A percentile compares a stretch with the other conserved stretches of the same genome.
Evolutionary conservation across 2,113 vertebrate genomes (phyloP).

Genomic region (Phoxinus phoxinus): DNA sequence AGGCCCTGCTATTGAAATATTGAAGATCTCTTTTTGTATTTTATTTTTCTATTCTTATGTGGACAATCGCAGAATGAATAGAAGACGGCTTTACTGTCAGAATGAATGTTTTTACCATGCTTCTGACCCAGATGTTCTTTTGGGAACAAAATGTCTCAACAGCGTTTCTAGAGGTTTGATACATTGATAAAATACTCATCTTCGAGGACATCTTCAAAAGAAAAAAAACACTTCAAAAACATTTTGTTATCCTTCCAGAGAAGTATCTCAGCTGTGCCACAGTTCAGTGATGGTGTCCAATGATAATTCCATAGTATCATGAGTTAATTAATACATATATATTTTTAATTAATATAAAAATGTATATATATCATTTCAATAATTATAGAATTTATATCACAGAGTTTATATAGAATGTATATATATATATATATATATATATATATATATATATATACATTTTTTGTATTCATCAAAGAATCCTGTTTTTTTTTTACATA

Average conservation of each 20-base stretch:
- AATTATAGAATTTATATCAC: too few relatives aligned
- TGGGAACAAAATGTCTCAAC: not conserved
- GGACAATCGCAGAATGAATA: not conserved
- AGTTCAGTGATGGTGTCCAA: not conserved
- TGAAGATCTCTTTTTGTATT: not conserved
- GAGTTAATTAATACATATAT: too few relatives aligned
- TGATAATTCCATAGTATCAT: too few relatives aligned
- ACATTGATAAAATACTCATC: not conserved
- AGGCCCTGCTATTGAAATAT: not conserved
- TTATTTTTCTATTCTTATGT: not conserved
- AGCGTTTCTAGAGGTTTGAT: not conserved
- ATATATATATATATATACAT: too few relatives aligned
- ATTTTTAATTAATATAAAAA: too few relatives aligned
- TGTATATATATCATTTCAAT: too few relatives aligned
- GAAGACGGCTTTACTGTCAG: not conserved
- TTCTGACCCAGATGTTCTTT: not conserved
- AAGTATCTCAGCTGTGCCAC: too few relatives aligned
- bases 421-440: too few relatives aligned
- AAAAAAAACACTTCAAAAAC: not conserved
- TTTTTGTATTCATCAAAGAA: too few relatives aligned
- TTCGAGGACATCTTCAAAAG: not conserved
- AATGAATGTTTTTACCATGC: not conserved
- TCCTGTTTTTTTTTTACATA: too few relatives aligned
- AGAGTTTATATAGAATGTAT: too few relatives aligned
- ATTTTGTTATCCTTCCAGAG: too few relatives aligned